Conservation (phyloP, 2,888 invertebrate genomes). For the Anthrax anthrax region DNA sequence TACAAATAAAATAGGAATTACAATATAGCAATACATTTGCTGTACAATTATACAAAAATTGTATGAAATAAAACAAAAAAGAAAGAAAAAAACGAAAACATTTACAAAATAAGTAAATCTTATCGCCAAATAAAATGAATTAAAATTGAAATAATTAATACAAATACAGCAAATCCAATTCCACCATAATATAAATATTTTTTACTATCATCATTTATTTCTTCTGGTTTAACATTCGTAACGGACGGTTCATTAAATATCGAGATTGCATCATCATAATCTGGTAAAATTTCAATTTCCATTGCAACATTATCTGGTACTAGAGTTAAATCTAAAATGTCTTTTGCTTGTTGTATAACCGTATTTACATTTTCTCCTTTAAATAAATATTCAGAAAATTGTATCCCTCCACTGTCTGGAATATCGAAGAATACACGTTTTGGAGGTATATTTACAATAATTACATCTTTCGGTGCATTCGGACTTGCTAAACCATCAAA, state of each 20-base stretch:
- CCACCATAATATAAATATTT: conserved; percentile 32
- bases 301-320: conserved; percentile 53
- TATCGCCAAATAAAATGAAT: conserved; percentile 35
- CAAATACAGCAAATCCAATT: conserved; percentile 46
- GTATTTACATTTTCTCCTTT: conserved; percentile 72
- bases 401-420: conserved; percentile 41
- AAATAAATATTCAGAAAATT: conserved; percentile 80
- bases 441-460: conserved; percentile 76
- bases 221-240: not conserved
- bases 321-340: conserved; percentile 64
- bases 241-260: conserved; percentile 23
- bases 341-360: conserved; percentile 63
- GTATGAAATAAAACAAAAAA: too few species aligned
- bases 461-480: conserved; percentile 20
- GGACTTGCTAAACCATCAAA: conserved; percentile 69
- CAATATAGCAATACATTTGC: too few species aligned
- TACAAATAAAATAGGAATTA: too few species aligned
- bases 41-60: too few species aligned
- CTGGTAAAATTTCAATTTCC: conserved; percentile 65
- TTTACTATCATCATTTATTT: not conserved
- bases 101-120: too few species aligned
- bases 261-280: conserved; percentile 39
- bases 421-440: conserved; percentile 68
- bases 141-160: conserved; percentile 46
- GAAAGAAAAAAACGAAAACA: too few species aligned